A percentile compares a stretch with the other conserved stretches of the same genome.
Evolutionary conservation across 1,140 invertebrate genomes (phyloP).

Genomic region (Apis florea): DNA sequence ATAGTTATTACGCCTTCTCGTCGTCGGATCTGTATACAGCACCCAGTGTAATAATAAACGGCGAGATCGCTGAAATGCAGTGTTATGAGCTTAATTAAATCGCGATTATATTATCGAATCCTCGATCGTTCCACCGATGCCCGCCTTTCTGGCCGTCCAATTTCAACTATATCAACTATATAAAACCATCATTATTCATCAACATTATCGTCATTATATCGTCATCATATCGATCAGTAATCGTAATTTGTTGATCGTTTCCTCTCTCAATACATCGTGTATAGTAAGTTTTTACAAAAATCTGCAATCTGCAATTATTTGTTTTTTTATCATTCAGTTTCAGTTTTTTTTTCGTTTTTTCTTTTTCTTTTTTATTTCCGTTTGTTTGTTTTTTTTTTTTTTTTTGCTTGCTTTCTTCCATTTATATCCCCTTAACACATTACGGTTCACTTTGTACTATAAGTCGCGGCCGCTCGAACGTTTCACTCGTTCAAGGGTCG

Average conservation of each 20-base stretch:
- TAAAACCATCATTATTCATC: conserved; percentile 15
- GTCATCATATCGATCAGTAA: background rate
- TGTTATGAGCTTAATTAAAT: conserved; percentile 24
- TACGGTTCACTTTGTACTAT: conserved; percentile 79
- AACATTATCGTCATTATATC: background rate
- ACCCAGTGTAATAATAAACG: background rate
- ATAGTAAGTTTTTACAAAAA: conserved; percentile 63
- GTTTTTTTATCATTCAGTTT: background rate
- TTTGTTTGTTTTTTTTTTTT: no score
- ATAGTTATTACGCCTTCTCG: background rate
- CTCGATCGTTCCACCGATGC: conserved; percentile 14
- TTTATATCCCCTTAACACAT: conserved; percentile 52
- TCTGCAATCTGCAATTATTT: conserved; percentile 32
- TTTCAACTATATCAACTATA: conserved; percentile 1
- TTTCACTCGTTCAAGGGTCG: conserved; percentile 38
- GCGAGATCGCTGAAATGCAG: conserved; percentile 4
- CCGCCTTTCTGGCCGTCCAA: background rate
- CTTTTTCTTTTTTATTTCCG: background rate
- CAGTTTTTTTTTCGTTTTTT: conserved; percentile 13
- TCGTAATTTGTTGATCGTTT: background rate
- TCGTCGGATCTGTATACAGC: background rate
- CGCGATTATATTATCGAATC: conserved; percentile 4
- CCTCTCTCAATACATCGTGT: conserved; percentile 50
- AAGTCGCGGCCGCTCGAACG: conserved; percentile 66
- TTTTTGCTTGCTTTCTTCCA: background rate